phyloP scores from a whole-genome alignment of 2,797 vertebrate genomes.

The Sebastes cheni region DNA sequence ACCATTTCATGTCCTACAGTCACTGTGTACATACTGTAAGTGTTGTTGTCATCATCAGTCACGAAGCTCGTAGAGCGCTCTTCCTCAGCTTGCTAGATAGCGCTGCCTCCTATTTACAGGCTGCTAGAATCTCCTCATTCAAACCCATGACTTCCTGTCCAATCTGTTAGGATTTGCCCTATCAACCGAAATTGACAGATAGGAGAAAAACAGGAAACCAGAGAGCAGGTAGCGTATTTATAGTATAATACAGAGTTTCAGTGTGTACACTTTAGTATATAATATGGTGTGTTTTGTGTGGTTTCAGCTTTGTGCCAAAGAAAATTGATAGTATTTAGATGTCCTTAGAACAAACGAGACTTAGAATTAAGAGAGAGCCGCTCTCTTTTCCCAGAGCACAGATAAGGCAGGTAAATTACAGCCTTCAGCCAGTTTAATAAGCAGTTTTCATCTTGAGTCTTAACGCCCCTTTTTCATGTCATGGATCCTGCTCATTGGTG shows the following conservation, averaged over 20 bases:
- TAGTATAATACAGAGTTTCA: neutral
- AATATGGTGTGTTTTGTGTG: neutral
- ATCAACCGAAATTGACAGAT: neutral
- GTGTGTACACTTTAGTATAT: neutral
- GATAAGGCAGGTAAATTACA: conserved; percentile 52
- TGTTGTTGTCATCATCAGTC: conserved; percentile 25
- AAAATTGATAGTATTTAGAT: neutral
- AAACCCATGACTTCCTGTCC: neutral
- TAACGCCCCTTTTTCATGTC: conserved; percentile 17
- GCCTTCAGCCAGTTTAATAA: conserved; percentile 57
- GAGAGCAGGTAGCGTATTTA: neutral
- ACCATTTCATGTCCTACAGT: conserved; percentile 32
- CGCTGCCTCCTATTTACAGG: neutral
- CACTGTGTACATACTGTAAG: neutral
- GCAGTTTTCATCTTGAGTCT: conserved; percentile 24
- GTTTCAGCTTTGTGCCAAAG: neutral
- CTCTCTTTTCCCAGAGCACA: conserved; percentile 1
- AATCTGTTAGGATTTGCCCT: neutral
- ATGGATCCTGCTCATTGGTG: conserved; percentile 15
- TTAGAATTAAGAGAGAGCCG: neutral
- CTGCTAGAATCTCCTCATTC: neutral
- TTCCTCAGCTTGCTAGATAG: neutral
- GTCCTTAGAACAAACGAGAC: neutral
- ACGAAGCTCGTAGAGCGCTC: neutral
- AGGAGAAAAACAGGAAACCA: conserved; percentile 2